Conservation (phyloP, 2,113 vertebrate species). For the Ifrita kowaldi region DNA sequence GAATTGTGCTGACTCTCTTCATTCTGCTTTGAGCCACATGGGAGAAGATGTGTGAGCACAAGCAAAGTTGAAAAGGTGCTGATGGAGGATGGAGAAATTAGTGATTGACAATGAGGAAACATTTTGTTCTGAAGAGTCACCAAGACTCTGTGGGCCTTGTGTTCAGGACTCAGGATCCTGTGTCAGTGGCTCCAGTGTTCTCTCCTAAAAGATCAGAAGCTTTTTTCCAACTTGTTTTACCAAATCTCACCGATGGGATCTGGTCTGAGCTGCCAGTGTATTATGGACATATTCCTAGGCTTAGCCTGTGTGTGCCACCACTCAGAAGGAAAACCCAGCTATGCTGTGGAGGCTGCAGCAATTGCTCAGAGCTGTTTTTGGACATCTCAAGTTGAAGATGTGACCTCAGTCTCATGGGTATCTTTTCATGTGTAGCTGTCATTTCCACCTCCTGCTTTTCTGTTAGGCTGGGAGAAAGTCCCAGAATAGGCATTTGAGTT, state of each 20-base stretch:
- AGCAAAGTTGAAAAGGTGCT: neutral
- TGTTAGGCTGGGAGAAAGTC: neutral
- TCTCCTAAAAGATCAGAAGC: neutral
- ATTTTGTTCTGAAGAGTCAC: neutral
- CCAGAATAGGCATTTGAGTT: neutral
- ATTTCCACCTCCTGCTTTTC: neutral
- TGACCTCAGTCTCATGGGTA: neutral
- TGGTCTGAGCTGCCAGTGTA: neutral
- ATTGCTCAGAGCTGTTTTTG: neutral
- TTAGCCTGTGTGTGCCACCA: neutral
- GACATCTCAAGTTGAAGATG: neutral
- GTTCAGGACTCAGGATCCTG: neutral
- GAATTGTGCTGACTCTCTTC: neutral
- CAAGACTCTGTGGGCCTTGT: rapidly evolving
- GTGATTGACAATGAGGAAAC: neutral
- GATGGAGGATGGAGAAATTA: neutral
- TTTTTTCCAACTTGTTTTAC: neutral
- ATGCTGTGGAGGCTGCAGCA: neutral
- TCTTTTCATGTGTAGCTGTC: neutral
- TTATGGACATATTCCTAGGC: neutral
- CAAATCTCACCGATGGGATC: neutral
- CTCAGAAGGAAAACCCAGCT: neutral
- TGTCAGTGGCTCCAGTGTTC: neutral
- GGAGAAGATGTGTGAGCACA: neutral
- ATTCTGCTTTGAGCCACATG: neutral